A percentile compares a stretch with the other conserved stretches of the same genome.
These are phyloP conservation scores for Gallinago jamesoni DNA, from an alignment of 2,113 vertebrate species.

Conservation along the genomic window DNA sequence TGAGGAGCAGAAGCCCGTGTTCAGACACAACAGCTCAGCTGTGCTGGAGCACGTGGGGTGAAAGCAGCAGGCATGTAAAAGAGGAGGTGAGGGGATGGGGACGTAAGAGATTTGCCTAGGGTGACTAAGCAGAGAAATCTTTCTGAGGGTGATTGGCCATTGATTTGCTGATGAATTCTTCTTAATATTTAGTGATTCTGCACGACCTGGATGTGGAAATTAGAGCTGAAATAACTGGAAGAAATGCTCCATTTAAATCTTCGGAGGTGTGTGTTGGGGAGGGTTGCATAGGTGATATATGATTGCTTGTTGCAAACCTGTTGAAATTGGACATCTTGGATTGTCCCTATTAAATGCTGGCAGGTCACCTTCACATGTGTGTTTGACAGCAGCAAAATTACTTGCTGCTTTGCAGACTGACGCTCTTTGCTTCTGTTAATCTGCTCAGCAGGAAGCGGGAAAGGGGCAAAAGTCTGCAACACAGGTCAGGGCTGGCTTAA, in stretches of 20 bases:
- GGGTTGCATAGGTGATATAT: accelerated
- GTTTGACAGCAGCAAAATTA: neutral
- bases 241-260: neutral
- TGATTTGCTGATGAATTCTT: neutral
- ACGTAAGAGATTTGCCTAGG: neutral
- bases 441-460: neutral
- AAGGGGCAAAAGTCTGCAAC: neutral
- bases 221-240: neutral
- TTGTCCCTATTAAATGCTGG: neutral
- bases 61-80: neutral
- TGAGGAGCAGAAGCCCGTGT: neutral
- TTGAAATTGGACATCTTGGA: neutral
- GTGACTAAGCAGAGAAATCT: neutral
- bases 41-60: neutral
- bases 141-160: neutral
- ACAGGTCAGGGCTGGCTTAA: neutral
- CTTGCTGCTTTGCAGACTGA: neutral
- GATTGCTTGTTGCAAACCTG: neutral
- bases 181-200: neutral
- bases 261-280: neutral
- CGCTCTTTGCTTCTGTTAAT: neutral
- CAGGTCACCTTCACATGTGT: neutral
- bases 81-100: neutral
- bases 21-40: neutral
- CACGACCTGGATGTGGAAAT: neutral